Evolutionary conservation across 1,140 invertebrate species (phyloP).

Genomic region (Gryllus bimaculatus): DNA sequence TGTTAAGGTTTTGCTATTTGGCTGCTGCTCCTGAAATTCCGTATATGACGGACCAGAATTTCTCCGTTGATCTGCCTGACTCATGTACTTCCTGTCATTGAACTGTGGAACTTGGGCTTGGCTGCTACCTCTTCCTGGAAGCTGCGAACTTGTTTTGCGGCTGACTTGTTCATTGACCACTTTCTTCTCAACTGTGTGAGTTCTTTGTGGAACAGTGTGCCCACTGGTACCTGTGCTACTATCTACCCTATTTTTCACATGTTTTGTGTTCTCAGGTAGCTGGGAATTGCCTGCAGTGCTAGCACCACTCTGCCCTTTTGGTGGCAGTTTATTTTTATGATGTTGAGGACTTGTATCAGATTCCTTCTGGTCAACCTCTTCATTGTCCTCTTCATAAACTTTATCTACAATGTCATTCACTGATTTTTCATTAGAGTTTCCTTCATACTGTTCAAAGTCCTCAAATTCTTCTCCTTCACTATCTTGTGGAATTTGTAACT

Average conservation of each 20-base stretch:
- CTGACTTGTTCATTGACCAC: background rate
- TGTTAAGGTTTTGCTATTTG: background rate
- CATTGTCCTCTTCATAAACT: background rate
- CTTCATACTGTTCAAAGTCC: conserved; percentile 9
- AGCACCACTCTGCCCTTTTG: background rate
- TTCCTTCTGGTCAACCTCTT: background rate
- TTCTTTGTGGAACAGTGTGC: background rate
- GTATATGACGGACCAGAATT: background rate
- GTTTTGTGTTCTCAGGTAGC: background rate
- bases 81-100: background rate
- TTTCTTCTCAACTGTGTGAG: background rate
- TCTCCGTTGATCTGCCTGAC: background rate
- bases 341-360: background rate
- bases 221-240: background rate
- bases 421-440: conserved; percentile 3
- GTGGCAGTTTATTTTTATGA: background rate
- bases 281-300: background rate
- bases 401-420: conserved; percentile 8
- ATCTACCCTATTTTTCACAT: background rate
- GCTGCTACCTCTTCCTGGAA: background rate
- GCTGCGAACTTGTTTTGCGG: background rate
- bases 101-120: background rate
- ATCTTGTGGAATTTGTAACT: conserved; percentile 12
- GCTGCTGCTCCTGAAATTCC: background rate
- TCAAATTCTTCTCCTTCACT: conserved; percentile 10